Conservation (phyloP, 2,113 vertebrate species). For the Pelecanoides urinatrix region DNA sequence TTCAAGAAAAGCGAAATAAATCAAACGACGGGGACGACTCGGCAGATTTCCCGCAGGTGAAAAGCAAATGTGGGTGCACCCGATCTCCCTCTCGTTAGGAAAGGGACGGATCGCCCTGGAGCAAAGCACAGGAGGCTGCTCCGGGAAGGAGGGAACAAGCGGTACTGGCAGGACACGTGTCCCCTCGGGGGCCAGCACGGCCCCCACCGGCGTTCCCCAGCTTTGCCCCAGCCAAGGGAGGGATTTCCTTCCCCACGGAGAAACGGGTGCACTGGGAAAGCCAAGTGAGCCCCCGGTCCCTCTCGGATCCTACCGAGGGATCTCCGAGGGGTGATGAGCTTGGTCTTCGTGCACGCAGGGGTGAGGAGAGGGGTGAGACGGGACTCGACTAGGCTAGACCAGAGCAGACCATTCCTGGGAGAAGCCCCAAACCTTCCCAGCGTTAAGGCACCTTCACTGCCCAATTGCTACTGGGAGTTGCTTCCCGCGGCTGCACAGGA, state of each 20-base stretch:
- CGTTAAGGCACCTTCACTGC: accelerated
- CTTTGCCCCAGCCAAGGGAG: neutral
- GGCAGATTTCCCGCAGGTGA: neutral
- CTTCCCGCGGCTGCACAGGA: neutral
- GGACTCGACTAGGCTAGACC: accelerated
- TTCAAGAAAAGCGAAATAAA: neutral
- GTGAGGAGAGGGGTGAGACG: accelerated
- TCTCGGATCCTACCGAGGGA: accelerated
- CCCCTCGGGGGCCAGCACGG: neutral
- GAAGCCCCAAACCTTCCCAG: neutral
- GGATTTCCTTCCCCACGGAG: neutral
- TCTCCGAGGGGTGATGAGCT: accelerated
- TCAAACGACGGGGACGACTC: accelerated
- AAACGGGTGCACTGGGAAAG: accelerated
- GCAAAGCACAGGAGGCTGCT: neutral
- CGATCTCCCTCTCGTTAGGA: accelerated
- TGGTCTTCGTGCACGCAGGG: accelerated
- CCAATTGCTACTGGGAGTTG: neutral
- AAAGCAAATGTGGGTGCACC: accelerated
- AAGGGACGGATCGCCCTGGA: accelerated
- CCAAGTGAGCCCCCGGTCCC: neutral
- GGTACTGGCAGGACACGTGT: accelerated
- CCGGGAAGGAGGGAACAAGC: neutral
- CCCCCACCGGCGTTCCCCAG: accelerated
- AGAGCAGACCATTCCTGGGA: accelerated